Conservation (phyloP, 2,888 invertebrate species). For the Eupithecia vulgata region DNA sequence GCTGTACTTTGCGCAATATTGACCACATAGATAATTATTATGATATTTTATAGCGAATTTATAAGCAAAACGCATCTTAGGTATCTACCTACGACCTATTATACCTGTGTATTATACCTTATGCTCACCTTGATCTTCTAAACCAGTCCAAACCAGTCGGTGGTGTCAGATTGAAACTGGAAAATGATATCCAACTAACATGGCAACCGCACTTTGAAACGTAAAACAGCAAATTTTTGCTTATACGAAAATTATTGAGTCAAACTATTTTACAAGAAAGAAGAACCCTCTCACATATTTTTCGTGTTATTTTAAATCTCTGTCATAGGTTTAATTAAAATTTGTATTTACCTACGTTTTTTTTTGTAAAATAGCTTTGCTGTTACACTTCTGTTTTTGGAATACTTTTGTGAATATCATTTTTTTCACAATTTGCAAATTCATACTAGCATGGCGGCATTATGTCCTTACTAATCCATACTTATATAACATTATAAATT, state of each 20-base stretch:
- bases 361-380: too few species aligned
- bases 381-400: background rate
- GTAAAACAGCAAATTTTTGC: background rate
- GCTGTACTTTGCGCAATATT: background rate
- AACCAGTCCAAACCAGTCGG: constrained; percentile 15
- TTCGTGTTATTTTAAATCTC: background rate
- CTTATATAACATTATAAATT: too few species aligned
- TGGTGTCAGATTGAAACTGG: background rate
- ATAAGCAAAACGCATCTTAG: background rate
- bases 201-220: background rate
- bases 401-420: background rate
- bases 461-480: too few species aligned
- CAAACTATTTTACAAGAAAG: background rate
- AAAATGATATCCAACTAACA: background rate
- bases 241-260: background rate
- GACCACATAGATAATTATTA: background rate
- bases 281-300: background rate
- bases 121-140: constrained; percentile 18
- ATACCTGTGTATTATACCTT: background rate
- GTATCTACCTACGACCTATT: background rate
- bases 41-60: background rate
- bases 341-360: background rate
- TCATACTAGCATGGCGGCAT: too few species aligned
- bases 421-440: too few species aligned
- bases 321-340: too few species aligned